Base-by-base conservation (phyloP, 2,888 invertebrate species). In the Drosophila atripex region DNA sequence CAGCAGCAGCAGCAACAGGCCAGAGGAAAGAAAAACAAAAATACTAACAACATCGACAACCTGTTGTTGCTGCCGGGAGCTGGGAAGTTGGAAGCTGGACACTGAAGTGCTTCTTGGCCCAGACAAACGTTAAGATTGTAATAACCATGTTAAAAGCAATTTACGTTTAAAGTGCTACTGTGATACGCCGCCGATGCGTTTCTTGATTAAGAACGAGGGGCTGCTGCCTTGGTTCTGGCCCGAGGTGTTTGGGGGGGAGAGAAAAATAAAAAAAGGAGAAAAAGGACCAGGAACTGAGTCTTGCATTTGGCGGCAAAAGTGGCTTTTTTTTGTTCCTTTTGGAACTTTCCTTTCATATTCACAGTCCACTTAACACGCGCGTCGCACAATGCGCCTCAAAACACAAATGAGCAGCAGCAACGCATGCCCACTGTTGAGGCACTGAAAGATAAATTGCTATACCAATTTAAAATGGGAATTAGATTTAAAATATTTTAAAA, bases 161-260 rank as follows among this genome's bases (percentile, higher is more conserved):
- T 90, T 90, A 90, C 90, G 89, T 90, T 90, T 84, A 88, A 89
- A 87, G 83, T 88, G 89, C 89, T 89, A 89, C 89, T 86, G 89
- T 89, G 88, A 90, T 89, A 89, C 89, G 89, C 90, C 84, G 86
- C 86, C 83, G 88, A 85, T 90, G 78, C 85, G 88, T 88, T 85
- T 84, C 88, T 86, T 85, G 85, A 88, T 85, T 88, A 85, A 85
- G 88, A 88, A 78, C 76, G 64, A 58, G 83, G 45, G 63, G 58
- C 28, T 9, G 14, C 14, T n/a, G 28, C 6, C 28, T 11, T 9
- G 14, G 9, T 23, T 25, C 30, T 39, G 47, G 60, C 32, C 9
- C 16, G 46, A 30, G 54, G 41, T 30, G 53, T n/a, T 30, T 55
- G 35, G 25, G 7, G 4, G 39, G 57, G 39, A 16, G 32, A 53